Conservation (phyloP, 2,888 invertebrate species). For the Sisyra terminalis region DNA sequence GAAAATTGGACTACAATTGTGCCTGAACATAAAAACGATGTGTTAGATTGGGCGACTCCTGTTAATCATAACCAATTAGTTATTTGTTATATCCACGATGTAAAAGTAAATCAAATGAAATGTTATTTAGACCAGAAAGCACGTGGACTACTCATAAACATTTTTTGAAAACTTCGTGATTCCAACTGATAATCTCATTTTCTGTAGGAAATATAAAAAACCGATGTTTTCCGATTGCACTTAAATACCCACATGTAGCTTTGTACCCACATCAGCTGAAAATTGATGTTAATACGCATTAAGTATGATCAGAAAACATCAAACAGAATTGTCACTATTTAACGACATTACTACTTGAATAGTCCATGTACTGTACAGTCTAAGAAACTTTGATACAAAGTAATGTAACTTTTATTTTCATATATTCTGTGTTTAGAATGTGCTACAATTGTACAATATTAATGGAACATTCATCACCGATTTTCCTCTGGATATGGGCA, state of each 20-base stretch:
- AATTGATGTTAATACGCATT: too few relatives aligned
- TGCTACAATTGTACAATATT: slow-evolving; percentile 60
- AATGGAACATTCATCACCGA: slow-evolving; percentile 54
- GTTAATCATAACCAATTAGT: slow-evolving; percentile 77
- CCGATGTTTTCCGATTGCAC: background rate
- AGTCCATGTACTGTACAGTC: too few relatives aligned
- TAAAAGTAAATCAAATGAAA: slow-evolving; percentile 63
- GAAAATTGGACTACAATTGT: slow-evolving; percentile 74
- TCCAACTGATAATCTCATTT: slow-evolving; percentile 3
- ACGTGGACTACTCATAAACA: too few relatives aligned
- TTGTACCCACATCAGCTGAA: too few relatives aligned
- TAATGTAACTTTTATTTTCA: too few relatives aligned
- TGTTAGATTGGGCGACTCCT: slow-evolving; percentile 76
- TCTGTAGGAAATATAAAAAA: slow-evolving; percentile 5
- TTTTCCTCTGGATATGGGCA: slow-evolving; percentile 75
- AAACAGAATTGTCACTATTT: too few relatives aligned
- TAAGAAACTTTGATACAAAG: too few relatives aligned
- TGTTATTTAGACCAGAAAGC: too few relatives aligned
- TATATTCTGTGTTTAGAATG: slow-evolving; percentile 39
- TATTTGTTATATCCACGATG: slow-evolving; percentile 81
- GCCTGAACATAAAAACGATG: slow-evolving; percentile 69
- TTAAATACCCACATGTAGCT: too few relatives aligned
- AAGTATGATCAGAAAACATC: too few relatives aligned
- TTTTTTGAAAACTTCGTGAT: slow-evolving; percentile 8
- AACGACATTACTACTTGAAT: too few relatives aligned